Percentiles rank a stretch among this genome's conserved stretches.
Evolutionary conservation across 2,888 invertebrate species (phyloP).

Genomic region (Eristalis arbustorum): DNA sequence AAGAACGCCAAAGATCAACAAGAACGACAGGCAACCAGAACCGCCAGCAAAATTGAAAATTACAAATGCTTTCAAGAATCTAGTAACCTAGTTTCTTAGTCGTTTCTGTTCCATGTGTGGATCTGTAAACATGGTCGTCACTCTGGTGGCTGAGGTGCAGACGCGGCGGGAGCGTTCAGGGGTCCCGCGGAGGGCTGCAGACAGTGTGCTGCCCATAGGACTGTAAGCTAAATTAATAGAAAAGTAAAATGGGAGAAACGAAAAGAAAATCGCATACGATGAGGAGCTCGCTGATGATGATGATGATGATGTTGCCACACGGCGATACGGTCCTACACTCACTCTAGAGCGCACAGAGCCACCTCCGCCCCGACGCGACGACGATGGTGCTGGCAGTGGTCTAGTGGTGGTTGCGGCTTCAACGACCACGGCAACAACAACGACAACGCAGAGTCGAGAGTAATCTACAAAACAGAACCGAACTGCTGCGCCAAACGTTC

Average conservation of each 20-base stretch:
- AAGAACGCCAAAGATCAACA: conserved; percentile 32
- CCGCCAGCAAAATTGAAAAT: conserved; percentile 63
- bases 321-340: conserved; percentile 36
- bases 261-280: conserved; percentile 41
- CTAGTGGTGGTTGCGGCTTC: background rate
- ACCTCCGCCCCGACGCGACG: conserved; percentile 9
- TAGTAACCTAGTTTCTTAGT: conserved; percentile 69
- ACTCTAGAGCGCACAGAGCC: background rate
- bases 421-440: background rate
- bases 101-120: conserved; percentile 57
- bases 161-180: background rate
- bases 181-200: conserved; percentile 14
- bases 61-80: conserved; percentile 68
- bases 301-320: conserved; percentile 58
- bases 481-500: conserved; percentile 8
- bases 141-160: conserved; percentile 3
- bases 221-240: conserved; percentile 50
- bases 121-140: conserved; percentile 63
- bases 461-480: conserved; percentile 49
- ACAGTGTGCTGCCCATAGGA: conserved; percentile 3
- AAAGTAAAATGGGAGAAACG: conserved; percentile 11
- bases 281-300: conserved; percentile 15
- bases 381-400: background rate
- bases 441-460: conserved; percentile 3
- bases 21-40: conserved; percentile 35